phyloP scores from a whole-genome alignment of 1,140 invertebrate species.

The Steinernema khuongi region DNA sequence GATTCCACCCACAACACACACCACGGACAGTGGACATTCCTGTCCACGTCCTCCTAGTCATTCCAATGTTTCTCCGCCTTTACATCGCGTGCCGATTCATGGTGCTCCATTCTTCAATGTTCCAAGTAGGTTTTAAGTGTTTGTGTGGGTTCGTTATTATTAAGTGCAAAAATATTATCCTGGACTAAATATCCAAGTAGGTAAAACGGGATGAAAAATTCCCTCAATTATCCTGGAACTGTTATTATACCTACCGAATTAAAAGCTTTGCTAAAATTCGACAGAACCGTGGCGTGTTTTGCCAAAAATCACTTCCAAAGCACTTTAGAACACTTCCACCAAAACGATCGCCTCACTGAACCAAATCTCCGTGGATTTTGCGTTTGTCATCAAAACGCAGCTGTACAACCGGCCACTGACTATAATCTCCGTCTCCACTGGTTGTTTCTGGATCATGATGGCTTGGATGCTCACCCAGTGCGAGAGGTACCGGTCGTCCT shows the following conservation, averaged over 20 bases:
- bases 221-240: too few relatives aligned
- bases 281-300: neutral
- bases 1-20: neutral
- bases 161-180: too few relatives aligned
- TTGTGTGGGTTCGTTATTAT: too few relatives aligned
- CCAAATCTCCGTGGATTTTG: constrained; percentile 98
- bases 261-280: too few relatives aligned
- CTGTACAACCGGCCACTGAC: constrained; percentile 99
- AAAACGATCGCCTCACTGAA: constrained; percentile 82
- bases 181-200: too few relatives aligned
- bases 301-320: constrained; percentile 7
- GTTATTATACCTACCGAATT: too few relatives aligned
- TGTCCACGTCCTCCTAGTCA: constrained; percentile 80
- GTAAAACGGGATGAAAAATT: too few relatives aligned
- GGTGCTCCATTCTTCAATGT: constrained; percentile 95
- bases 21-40: constrained; percentile 34
- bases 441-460: constrained; percentile 92
- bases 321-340: constrained; percentile 73
- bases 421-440: constrained; percentile 93
- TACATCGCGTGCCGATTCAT: constrained; percentile 98
- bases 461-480: constrained; percentile 96
- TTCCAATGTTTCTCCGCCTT: constrained; percentile 97
- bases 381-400: constrained; percentile 95
- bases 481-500: constrained; percentile 74
- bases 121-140: constrained; percentile 64